These are phyloP conservation scores for Pimephales promelas DNA, from an alignment of 2,113 vertebrate genomes.

Conservation along the genomic window DNA sequence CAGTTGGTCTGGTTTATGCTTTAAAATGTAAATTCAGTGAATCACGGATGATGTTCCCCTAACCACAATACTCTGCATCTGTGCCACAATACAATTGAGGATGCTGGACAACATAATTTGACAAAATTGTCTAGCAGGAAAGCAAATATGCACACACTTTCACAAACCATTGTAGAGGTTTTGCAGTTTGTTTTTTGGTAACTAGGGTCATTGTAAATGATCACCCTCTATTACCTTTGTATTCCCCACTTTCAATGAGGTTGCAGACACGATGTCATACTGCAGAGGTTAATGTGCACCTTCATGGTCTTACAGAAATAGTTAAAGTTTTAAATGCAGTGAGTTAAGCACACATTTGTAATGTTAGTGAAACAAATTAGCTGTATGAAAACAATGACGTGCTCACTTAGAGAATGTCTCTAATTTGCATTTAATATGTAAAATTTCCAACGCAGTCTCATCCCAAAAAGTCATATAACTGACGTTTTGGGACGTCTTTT, in stretches of 20 bases:
- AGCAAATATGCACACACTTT: neutral
- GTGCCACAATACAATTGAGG: conserved; percentile 3
- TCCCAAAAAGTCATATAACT: no score
- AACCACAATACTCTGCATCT: neutral
- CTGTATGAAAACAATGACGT: neutral
- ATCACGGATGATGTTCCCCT: neutral
- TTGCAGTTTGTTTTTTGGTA: neutral
- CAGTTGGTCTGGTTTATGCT: neutral
- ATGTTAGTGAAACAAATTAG: neutral
- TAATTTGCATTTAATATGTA: neutral
- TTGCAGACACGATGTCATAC: neutral
- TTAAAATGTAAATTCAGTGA: neutral
- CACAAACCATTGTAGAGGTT: neutral
- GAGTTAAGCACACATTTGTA: neutral
- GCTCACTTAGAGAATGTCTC: neutral
- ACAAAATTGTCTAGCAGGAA: neutral
- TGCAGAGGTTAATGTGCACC: neutral
- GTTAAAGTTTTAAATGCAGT: neutral
- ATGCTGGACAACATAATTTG: neutral
- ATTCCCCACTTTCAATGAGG: neutral
- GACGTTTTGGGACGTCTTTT: no score
- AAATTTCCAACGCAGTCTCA: no score
- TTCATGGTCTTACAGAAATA: neutral
- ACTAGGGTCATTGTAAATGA: neutral
- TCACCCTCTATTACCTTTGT: neutral